Percentiles rank a stretch among this genome's conserved stretches.
phyloP scores from a whole-genome alignment of 2,113 vertebrate species.

The Nycticebus coucang region DNA sequence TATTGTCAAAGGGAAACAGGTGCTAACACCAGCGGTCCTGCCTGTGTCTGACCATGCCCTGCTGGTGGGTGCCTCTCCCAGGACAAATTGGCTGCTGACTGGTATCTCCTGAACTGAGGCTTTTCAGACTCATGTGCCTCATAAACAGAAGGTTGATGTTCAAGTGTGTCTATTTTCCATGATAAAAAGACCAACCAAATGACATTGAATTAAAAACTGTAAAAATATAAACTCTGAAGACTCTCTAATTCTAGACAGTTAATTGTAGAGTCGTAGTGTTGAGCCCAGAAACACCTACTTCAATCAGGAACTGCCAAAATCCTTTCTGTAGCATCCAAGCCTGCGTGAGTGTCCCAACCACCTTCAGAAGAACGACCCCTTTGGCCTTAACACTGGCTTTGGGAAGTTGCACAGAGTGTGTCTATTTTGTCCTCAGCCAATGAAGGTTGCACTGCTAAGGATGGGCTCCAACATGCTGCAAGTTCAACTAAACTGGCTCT shows the following conservation, averaged over 20 bases:
- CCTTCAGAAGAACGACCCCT: too few species aligned
- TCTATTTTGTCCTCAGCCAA: too few species aligned
- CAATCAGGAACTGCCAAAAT: background rate
- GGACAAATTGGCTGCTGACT: background rate
- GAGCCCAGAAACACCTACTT: too few species aligned
- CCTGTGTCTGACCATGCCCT: background rate
- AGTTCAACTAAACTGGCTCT: background rate
- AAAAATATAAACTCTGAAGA: background rate
- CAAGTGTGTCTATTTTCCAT: background rate
- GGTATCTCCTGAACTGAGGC: background rate
- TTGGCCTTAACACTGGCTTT: background rate
- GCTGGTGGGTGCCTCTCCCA: background rate
- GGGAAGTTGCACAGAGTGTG: background rate
- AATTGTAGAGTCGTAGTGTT: too few species aligned
- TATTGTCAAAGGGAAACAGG: background rate
- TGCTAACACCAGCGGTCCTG: background rate
- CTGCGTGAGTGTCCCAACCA: rapidly evolving
- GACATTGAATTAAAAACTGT: background rate
- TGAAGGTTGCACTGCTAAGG: too few species aligned
- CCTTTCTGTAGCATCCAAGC: background rate
- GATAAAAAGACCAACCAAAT: background rate
- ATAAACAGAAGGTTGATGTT: background rate
- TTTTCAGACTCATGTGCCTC: rapidly evolving
- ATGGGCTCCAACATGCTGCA: background rate
- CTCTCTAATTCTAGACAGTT: background rate